phyloP scores from a whole-genome alignment of 2,888 invertebrate genomes.

The Nematopogon swammerdamellus region DNA sequence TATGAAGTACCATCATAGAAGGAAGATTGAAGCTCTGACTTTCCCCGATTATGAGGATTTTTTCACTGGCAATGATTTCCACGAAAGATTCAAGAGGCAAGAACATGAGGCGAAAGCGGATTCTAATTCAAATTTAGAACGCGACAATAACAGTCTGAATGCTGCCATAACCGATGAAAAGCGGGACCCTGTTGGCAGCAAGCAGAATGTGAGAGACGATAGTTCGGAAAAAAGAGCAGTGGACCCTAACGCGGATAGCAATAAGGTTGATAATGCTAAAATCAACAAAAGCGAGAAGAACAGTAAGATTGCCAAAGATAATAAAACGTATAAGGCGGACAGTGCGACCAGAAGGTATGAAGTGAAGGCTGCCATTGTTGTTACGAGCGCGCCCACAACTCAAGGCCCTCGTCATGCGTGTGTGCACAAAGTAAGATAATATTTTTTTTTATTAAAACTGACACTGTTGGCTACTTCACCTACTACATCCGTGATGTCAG shows the following conservation, averaged over 20 bases:
- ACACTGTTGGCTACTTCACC: too few relatives aligned
- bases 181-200: background rate
- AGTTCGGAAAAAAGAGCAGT: background rate
- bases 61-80: background rate
- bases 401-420: conserved; percentile 31
- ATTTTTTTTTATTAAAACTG: background rate
- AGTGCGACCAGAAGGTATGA: conserved; percentile 25
- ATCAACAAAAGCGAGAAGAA: background rate
- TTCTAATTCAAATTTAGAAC: background rate
- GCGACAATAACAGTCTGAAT: background rate
- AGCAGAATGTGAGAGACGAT: background rate
- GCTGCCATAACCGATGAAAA: background rate
- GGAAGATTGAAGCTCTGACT: conserved; percentile 19
- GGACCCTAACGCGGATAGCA: background rate
- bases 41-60: background rate
- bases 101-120: background rate
- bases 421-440: conserved; percentile 35
- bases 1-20: conserved; percentile 45
- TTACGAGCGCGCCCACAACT: conserved; percentile 24
- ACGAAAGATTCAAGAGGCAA: background rate
- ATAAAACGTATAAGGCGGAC: conserved; percentile 9
- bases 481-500: too few relatives aligned
- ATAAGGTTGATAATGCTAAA: too few relatives aligned
- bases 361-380: conserved; percentile 23
- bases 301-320: background rate